Evolutionary conservation across 30 jellyfish, hydroid and myxozoan species (phyloP), one percentile per base, ranked within the genome.

Genomic region (Hydra vulgaris): DNA sequence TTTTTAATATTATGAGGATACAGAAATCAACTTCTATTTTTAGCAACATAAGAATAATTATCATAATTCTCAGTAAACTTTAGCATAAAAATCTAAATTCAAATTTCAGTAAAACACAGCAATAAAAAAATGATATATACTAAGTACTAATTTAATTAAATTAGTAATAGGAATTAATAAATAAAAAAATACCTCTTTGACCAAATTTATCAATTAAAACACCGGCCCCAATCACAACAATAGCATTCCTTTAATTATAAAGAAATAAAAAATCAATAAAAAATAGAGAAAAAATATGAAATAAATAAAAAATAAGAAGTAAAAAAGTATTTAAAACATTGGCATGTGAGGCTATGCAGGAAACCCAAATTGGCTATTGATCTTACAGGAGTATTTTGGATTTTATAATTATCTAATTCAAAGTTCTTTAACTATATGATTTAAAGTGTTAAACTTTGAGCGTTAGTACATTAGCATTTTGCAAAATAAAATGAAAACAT

Each of bases 181-280:
- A 71, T 74, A 73, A 26, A 5, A 19, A 26, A 1, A 70, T 53
- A 86, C 97, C 94, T 86, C 93, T 76, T 53, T 90, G 94, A 23
- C 97, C 97, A 66, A 82, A 85, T 67, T 90, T 90, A 71, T 90
- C 97, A 73, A 90, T 88, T 21, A 90, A 71, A 40, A 90, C 77
- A 16, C 97, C 97, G 54, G 97, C 86, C 15, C 89, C 94, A 19
- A 90, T 55, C 18, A 90, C 97, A 70, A 86, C 92, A 54, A 86
- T 23, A 15, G 97, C 97, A 90, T 90, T 90, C 95, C 97, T 90
- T 69, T 3, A 67, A 40, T 25, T 68, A 18, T 61, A 72, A 54
- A n/a, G n/a, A n/a, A n/a, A n/a, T n/a, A n/a, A n/a, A n/a, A n/a
- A n/a, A n/a, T n/a, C n/a, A n/a, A n/a, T n/a, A n/a, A n/a, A n/a